These are phyloP conservation scores for Trachops cirrhosus DNA, from an alignment of 2,797 vertebrate species.

Conservation along the genomic window DNA sequence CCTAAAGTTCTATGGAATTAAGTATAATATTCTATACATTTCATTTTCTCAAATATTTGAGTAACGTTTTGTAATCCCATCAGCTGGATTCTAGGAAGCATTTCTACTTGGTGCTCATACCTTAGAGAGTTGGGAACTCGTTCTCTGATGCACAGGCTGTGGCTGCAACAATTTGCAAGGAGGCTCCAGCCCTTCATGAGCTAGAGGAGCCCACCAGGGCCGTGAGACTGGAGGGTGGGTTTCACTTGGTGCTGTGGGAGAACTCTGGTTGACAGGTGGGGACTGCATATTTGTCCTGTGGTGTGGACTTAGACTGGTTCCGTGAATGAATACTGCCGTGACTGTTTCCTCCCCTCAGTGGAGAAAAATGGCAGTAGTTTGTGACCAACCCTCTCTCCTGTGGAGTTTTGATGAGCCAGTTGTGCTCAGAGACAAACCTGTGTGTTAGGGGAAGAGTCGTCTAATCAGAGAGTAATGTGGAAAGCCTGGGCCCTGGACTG, in stretches of 20 bases:
- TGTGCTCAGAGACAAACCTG: neutral
- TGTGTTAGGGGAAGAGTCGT: neutral
- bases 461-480: neutral
- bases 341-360: neutral
- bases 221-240: neutral
- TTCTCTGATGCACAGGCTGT: neutral
- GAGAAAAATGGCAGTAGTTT: neutral
- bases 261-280: neutral
- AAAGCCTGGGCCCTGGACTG: neutral
- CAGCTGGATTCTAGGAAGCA: constrained; percentile 1
- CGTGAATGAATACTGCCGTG: neutral
- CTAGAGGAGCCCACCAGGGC: neutral
- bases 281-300: neutral
- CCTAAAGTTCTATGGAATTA: constrained; percentile 36
- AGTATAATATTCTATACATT: neutral
- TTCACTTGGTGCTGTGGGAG: neutral
- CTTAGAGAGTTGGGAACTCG: neutral
- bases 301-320: neutral
- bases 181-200: neutral
- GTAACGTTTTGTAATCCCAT: neutral
- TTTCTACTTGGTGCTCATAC: constrained; percentile 2
- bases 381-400: neutral
- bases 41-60: constrained; percentile 41
- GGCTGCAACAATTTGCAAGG: neutral
- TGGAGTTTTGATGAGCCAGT: neutral